These are phyloP conservation scores for Brachionus koreanus DNA, from an alignment of 1,140 invertebrate genomes.

Conservation along the genomic window DNA sequence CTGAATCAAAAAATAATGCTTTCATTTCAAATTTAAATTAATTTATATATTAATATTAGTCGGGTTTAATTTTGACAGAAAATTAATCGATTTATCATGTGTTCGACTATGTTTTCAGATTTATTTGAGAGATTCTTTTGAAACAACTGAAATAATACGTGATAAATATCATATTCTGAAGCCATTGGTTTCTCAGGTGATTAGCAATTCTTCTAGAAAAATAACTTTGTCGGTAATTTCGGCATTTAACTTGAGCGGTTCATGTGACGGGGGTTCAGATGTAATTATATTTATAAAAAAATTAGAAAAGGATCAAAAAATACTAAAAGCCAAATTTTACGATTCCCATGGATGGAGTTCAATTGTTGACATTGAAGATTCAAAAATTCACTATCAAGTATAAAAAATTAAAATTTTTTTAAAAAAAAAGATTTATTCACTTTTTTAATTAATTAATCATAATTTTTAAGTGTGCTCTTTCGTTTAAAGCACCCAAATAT, in stretches of 20 bases:
- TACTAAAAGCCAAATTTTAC: background rate
- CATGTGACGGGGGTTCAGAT: background rate
- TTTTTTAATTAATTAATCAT: background rate
- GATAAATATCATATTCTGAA: conserved; percentile 25
- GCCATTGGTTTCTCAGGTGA: background rate
- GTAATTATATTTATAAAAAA: conserved; percentile 1
- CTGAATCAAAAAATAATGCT: background rate
- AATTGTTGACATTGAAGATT: background rate
- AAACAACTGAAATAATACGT: conserved; percentile 1
- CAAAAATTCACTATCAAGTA: conserved; percentile 28
- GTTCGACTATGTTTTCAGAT: conserved; percentile 23
- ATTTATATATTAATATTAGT: background rate
- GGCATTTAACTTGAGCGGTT: background rate
- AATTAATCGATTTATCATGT: background rate
- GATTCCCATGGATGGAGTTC: background rate
- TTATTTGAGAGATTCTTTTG: conserved; percentile 10
- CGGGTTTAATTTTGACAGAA: conserved; percentile 16
- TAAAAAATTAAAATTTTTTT: background rate
- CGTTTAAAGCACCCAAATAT: background rate
- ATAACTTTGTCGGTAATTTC: background rate
- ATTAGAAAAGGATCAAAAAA: conserved; percentile 25
- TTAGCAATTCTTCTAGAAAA: conserved; percentile 8
- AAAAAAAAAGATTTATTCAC: too few relatives aligned
- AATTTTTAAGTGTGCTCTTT: background rate
- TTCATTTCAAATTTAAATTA: background rate